Evolutionary conservation across 2,113 vertebrate species (phyloP), one percentile per base, ranked within the genome.

Genomic region (Petrocephalus zakoni): DNA sequence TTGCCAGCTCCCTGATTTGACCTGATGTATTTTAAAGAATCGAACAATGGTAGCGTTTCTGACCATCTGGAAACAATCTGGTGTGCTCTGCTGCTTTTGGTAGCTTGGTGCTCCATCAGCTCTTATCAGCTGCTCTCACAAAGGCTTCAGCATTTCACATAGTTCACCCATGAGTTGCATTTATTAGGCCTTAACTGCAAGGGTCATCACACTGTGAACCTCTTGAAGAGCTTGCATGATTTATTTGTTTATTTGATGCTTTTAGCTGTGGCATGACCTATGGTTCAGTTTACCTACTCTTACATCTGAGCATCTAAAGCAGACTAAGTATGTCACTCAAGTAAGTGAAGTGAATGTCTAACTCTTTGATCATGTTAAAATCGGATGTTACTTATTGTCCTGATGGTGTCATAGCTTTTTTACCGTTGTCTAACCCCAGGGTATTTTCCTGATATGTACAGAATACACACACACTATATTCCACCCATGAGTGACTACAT

Each of bases 31-130:
- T 47, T 47, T n/a, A 11, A 47, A 83, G 81, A 46, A 11, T 83
- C 2, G 49, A 83, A n/a, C 46, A 83, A 47, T 46, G 81, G 9
- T n/a, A 0, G 19, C 11, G 42, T 21, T n/a, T 78, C 72, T 21
- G 46, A 83, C 81, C 81, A 83, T 83, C 81, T 83, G 81, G 81
- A 83, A 83, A 83, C 21, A 82, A 21, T 83, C 81, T 49, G 21
- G 4, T 13, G 46, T 83, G 46, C 7, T 21, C 17, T 22, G 34
- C 8, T 1, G 37, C 37, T 82, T 82, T 49, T 46, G 21, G 37
- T 46, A 49, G 81, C 72, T 68, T 29, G 61, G 2, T 64, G 61
- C 25, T 46, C 75, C 37, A 46, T 83, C 47, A 49, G 47, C 46
- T 21, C 81, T 47, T 83, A 83, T 83, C 81, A 83, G 81, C 78